These are phyloP conservation scores for Ichneumoninae sp. DNA, from an alignment of 2,888 invertebrate species.

Conservation along the genomic window DNA sequence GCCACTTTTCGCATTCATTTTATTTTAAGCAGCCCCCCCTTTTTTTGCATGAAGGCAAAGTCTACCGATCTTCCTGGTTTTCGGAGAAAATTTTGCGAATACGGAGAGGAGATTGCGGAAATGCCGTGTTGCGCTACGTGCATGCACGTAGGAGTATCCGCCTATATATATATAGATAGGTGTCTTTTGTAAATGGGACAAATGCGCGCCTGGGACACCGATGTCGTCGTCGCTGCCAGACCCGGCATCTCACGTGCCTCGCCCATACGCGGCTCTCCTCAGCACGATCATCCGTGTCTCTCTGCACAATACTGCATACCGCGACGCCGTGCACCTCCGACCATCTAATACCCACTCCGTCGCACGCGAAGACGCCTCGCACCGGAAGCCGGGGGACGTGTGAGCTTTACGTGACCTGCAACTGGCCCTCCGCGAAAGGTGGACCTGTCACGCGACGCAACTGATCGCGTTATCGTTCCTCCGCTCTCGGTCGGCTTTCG, in stretches of 20 bases:
- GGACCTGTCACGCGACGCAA: slow-evolving; percentile 72
- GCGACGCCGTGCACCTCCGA: neutral
- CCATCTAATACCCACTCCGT: slow-evolving; percentile 12
- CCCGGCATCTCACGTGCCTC: slow-evolving; percentile 57
- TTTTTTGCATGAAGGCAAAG: neutral
- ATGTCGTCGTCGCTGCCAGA: slow-evolving; percentile 34
- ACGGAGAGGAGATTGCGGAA: slow-evolving; percentile 62
- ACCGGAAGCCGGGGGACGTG: neutral
- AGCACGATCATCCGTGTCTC: slow-evolving; percentile 1
- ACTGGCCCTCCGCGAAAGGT: slow-evolving; percentile 74
- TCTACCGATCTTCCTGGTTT: neutral
- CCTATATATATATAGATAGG: neutral
- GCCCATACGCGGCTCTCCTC: slow-evolving; percentile 39
- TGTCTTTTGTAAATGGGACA: slow-evolving; percentile 63
- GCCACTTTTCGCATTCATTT: neutral
- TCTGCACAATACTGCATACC: slow-evolving; percentile 11
- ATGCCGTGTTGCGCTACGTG: slow-evolving; percentile 37
- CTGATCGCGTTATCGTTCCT: slow-evolving; percentile 74
- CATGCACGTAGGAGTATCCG: slow-evolving; percentile 19
- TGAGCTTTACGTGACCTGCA: slow-evolving; percentile 76
- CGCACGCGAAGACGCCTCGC: slow-evolving; percentile 28
- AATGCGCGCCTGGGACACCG: slow-evolving; percentile 55
- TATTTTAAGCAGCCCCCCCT: neutral
- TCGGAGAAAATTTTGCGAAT: slow-evolving; percentile 34
- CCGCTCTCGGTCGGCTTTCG: slow-evolving; percentile 12